phyloP scores from a whole-genome alignment of 1,140 invertebrate genomes.

The Drosophila lacteicornis region DNA sequence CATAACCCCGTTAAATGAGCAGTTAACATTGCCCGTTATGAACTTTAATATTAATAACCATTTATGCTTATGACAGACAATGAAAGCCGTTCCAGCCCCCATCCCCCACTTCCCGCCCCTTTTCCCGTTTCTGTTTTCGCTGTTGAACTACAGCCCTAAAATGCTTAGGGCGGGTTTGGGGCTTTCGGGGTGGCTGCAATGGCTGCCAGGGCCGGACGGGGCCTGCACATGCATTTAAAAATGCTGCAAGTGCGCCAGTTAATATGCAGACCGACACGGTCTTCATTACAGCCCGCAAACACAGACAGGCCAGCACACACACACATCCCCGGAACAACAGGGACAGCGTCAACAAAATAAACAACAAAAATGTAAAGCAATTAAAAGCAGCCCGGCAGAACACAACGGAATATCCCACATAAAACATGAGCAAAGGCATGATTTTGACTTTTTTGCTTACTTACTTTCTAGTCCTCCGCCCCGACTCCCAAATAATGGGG shows the following conservation, averaged over 20 bases:
- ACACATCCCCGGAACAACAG: constrained; percentile 10
- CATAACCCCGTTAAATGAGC: constrained; percentile 62
- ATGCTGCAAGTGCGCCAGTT: constrained; percentile 68
- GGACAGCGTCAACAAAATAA: constrained; percentile 61
- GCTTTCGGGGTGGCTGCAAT: background rate
- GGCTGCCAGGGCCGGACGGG: background rate
- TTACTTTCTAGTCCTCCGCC: constrained; percentile 19
- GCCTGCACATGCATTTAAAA: constrained; percentile 65
- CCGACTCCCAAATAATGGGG: background rate
- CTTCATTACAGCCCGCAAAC: constrained; percentile 68
- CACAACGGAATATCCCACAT: constrained; percentile 73
- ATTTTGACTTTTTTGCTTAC: constrained; percentile 68
- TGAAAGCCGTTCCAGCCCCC: constrained; percentile 43
- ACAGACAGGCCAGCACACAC: constrained; percentile 11
- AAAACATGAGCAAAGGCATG: constrained; percentile 73
- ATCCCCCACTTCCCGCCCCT: background rate
- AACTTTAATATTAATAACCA: constrained; percentile 80
- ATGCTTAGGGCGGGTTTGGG: constrained; percentile 60
- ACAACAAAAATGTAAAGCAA: constrained; percentile 80
- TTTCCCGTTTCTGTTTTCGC: constrained; percentile 52
- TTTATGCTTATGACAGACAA: constrained; percentile 80
- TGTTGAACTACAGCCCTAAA: constrained; percentile 72
- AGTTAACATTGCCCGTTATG: constrained; percentile 64
- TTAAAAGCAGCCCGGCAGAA: constrained; percentile 77
- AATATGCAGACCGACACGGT: constrained; percentile 77